phyloP scores from a whole-genome alignment of 2,888 invertebrate species.

The Eupithecia insigniata region DNA sequence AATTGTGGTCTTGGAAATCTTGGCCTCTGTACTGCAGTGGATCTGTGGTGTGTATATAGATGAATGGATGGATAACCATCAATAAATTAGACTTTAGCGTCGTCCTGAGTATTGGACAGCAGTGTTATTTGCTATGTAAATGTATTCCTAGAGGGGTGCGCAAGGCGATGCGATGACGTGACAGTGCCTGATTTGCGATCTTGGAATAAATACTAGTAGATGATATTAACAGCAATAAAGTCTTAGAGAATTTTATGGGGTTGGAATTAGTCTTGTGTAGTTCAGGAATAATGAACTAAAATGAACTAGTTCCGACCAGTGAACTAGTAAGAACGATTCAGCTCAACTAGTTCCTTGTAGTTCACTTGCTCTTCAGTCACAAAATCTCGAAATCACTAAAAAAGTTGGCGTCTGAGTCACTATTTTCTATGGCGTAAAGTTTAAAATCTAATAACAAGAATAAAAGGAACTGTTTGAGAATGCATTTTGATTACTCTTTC shows the following conservation, averaged over 20 bases:
- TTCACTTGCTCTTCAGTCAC: no score
- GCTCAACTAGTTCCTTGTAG: no score
- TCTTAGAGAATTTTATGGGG: background rate
- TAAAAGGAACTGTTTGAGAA: no score
- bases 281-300: no score
- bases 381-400: no score
- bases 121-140: constrained; percentile 49
- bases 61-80: constrained; percentile 2
- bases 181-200: constrained; percentile 16
- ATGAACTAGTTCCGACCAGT: no score
- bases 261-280: no score
- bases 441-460: no score
- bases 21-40: background rate
- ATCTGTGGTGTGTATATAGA: background rate
- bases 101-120: constrained; percentile 22
- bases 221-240: background rate
- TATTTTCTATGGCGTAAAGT: no score
- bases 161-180: constrained; percentile 4
- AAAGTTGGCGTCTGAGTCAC: no score
- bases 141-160: constrained; percentile 49
- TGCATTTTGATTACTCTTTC: no score
- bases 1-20: background rate
- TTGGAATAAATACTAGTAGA: constrained; percentile 11
- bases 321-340: no score
- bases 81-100: constrained; percentile 10